A percentile compares a stretch with the other conserved stretches of the same genome.
phyloP scores from a whole-genome alignment of 2,888 invertebrate genomes.

The Acronicta alni region DNA sequence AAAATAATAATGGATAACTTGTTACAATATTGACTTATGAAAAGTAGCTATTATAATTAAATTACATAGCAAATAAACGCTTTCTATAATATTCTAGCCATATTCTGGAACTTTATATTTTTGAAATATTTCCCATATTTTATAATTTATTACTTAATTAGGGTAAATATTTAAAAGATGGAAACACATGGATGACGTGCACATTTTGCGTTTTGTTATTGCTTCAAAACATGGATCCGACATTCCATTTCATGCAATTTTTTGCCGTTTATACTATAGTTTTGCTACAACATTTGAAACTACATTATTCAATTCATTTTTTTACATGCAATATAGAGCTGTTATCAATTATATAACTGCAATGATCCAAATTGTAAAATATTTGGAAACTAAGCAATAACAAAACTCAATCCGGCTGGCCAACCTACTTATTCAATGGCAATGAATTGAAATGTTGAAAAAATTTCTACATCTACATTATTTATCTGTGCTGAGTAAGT shows the following conservation, averaged over 20 bases:
- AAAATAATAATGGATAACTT: background rate
- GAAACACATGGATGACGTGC: conserved; percentile 70
- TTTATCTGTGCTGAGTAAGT: conserved; percentile 50
- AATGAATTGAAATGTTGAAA: conserved; percentile 34
- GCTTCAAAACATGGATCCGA: background rate
- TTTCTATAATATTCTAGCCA: accelerated
- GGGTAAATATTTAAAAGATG: conserved; percentile 42
- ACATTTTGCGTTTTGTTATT: conserved; percentile 65
- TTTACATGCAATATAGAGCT: background rate
- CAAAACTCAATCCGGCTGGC: conserved; percentile 57
- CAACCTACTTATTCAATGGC: conserved; percentile 52
- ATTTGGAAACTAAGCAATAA: conserved; percentile 3
- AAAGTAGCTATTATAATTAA: background rate
- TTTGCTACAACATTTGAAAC: background rate
- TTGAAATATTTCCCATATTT: conserved; percentile 17
- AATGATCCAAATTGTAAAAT: background rate
- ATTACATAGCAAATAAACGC: background rate
- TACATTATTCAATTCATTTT: no score
- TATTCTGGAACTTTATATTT: background rate
- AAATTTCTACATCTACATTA: conserved; percentile 41
- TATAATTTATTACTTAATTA: conserved; percentile 14
- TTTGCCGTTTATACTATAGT: background rate
- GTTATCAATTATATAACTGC: background rate
- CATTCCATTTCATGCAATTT: background rate
- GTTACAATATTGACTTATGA: background rate